Evolutionary conservation across 2,888 invertebrate species (phyloP), one percentile per base, ranked within the genome.

Genomic region (Lagria hirta): DNA sequence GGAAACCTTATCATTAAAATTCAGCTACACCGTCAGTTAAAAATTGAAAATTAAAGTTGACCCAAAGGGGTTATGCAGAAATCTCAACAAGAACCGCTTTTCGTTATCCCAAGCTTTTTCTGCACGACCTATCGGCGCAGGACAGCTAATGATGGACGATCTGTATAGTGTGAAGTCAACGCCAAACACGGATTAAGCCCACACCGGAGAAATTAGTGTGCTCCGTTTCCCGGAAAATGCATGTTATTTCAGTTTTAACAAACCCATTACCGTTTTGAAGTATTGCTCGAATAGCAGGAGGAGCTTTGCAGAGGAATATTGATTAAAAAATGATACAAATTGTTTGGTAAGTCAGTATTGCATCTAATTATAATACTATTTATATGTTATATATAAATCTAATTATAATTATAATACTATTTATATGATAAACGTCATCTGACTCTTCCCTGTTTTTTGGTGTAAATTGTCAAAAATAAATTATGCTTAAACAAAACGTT

Each of bases 121-220:
- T 11, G 30, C 32, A 32, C 11, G 40, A 30, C 40, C 24, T 18
- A 26, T 41, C 33, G 27, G 21, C 27, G 33, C 33, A 20, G 33
- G 41, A 41, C 27, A 16, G 17, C 23, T 23, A 42, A 43, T 50
- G 44, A 46, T 49, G 46, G 33, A 46, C 51, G 34, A 37, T 24
- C 22, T 30, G 32, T 29, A 52, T 41, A 21, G 49, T 42, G 48
- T 45, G 42, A 52, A 45, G 47, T 48, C 43, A 47, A 41, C 42
- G 44, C 42, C 41, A 35, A 44, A 35, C 43, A 41, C n/a, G 50
- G 34, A 41, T 48, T 40, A 44, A n/a, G 38, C 37, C 36, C 48
- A 40, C 48, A 43, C 48, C 37, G 36, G 43, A 43, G 46, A 48
- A 52, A 52, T 52, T 49, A 52, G 40, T 48, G 23, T 43, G 49